Evolutionary conservation across 2,797 vertebrate genomes (phyloP).

Genomic region (Gorsachius magnificus): DNA sequence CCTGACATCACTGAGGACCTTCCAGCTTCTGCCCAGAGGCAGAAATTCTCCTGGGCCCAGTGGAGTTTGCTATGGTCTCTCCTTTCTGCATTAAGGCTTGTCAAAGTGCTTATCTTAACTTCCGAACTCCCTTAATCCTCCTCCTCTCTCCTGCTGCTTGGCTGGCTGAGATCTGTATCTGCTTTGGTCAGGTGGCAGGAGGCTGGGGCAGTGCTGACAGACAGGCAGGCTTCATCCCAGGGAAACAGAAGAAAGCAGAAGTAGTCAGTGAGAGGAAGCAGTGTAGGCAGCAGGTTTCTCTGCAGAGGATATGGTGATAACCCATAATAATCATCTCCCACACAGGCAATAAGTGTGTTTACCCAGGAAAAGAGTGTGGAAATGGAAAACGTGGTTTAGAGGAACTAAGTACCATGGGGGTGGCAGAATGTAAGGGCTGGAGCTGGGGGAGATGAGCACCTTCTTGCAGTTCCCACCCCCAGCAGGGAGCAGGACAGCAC

Average conservation of each 20-base stretch:
- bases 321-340: not conserved
- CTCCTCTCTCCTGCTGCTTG: not conserved
- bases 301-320: not conserved
- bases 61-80: not conserved
- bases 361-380: not conserved
- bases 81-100: not conserved
- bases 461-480: not conserved
- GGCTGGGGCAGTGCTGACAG: not conserved
- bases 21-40: not conserved
- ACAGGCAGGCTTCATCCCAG: not conserved
- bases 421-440: not conserved
- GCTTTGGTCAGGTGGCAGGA: not conserved
- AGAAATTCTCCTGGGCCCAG: not conserved
- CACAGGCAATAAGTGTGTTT: not conserved
- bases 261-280: not conserved
- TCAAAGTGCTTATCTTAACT: not conserved
- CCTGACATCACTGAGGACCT: not conserved
- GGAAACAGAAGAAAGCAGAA: not conserved
- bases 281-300: not conserved
- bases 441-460: accelerated
- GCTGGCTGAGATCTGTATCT: not conserved
- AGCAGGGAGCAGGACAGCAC: not conserved
- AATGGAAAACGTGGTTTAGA: not conserved
- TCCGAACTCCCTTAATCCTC: not conserved
- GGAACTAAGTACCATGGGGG: not conserved